Percentiles rank a stretch among this genome's conserved stretches.
phyloP scores from a whole-genome alignment of 2,113 vertebrate genomes.

The Glaucidium brasilianum region DNA sequence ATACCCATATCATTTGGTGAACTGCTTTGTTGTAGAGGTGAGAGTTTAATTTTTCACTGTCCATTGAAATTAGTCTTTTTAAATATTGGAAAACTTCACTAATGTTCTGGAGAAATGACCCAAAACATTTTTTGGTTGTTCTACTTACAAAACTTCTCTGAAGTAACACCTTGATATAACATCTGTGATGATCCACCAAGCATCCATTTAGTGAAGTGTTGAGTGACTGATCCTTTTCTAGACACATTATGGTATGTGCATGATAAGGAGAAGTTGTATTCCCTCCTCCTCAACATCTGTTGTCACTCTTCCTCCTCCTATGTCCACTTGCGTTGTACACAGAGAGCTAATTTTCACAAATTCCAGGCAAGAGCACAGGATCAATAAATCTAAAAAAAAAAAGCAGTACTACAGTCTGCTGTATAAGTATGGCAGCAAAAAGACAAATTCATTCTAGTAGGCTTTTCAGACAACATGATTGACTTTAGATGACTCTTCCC shows the following conservation, averaged over 20 bases:
- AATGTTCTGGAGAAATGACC: background rate
- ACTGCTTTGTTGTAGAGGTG: background rate
- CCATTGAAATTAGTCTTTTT: background rate
- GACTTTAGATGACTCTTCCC: background rate
- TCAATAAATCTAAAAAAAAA: background rate
- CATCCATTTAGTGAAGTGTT: background rate
- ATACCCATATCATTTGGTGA: background rate
- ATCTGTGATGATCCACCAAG: background rate
- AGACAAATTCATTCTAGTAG: background rate
- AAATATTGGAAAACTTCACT: background rate
- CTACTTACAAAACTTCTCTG: background rate
- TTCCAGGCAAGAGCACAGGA: background rate
- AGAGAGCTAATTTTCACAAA: background rate
- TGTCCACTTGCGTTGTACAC: background rate
- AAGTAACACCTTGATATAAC: fast-evolving
- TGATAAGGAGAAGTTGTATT: background rate
- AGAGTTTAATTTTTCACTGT: background rate
- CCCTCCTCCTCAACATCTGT: background rate
- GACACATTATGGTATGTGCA: background rate
- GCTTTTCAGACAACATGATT: background rate
- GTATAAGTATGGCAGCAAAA: background rate
- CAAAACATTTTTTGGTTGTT: background rate
- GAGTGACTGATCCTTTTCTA: background rate
- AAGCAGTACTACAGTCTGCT: background rate
- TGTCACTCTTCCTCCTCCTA: background rate